Base-by-base conservation (phyloP, 2,888 invertebrate genomes). In the Tolmerus cingulatus region DNA sequence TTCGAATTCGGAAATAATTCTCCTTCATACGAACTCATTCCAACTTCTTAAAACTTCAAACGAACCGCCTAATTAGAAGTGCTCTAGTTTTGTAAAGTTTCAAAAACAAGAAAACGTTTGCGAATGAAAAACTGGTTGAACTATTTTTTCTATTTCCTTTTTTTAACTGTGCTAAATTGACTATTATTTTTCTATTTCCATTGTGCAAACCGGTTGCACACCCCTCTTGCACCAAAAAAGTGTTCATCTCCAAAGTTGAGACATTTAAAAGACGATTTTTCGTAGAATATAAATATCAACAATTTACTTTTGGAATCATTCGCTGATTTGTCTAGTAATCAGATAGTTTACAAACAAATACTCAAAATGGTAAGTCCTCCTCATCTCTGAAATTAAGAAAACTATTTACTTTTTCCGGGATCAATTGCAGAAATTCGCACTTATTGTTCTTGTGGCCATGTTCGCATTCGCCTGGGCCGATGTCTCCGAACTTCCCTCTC, bases 251-350 rank as follows among this genome's bases (percentile, higher is more conserved):
- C 40, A 23, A 79, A 57, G 55, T 55, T 55, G 23, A 19, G 23
- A 79, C 46, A 46, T 78, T 43, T 16, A 12, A 78, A 78, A 40
- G 14, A 3, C 19, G 37, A 43, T 4, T 43, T 78, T 43, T 78
- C 43, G 23, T 5, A 27, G 78, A 51, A 79, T 79, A 79, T 79
- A 79, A 79, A 79, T 79, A 82, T 37, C 82, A 57, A 66, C 57
- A 14, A 82, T 82, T 82, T 34, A 30, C 37, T 23, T 37, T 82
- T 37, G 79, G 30, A 46, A 79, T 46, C 79, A 79, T 79, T 79
- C 79, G 27, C 16, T 51, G 55, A 5, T 30, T 79, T 51, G 27
- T 55, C 23, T 40, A 51, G 79, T 46, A 27, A 27, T 51, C 79
- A 43, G 78, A 78, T 40, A 78, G 78, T 78, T 12, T 78, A 9